A percentile compares a stretch with the other conserved stretches of the same genome.
phyloP scores from a whole-genome alignment of 2,888 invertebrate species.

The Steromphala cineraria region DNA sequence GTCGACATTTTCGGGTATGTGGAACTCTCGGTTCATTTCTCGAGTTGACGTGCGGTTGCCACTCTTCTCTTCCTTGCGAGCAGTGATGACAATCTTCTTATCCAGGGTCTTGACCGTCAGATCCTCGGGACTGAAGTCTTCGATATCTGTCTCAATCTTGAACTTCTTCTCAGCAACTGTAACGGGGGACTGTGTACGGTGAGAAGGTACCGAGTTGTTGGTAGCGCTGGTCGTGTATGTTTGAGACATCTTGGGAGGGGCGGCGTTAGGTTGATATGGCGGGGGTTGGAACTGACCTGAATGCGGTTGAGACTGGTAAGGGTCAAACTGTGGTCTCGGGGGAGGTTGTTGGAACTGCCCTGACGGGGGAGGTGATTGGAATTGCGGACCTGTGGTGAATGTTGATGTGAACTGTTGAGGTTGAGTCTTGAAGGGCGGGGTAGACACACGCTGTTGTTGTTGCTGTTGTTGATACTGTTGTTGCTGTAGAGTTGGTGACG shows the following conservation, averaged over 20 bases:
- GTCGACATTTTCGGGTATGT: conserved; percentile 73
- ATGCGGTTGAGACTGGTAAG: neutral
- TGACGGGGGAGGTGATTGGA: neutral
- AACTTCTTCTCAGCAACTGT: conserved; percentile 63
- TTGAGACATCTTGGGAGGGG: conserved; percentile 11
- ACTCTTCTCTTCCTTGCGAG: conserved; percentile 68
- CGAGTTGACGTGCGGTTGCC: conserved; percentile 69
- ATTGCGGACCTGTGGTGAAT: neutral
- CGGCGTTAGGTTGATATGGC: conserved; percentile 6
- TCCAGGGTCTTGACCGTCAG: conserved; percentile 72
- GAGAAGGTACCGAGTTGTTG: conserved; percentile 27
- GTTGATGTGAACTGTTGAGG: neutral
- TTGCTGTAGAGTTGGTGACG: neutral
- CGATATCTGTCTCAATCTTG: conserved; percentile 70
- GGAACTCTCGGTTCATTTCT: conserved; percentile 72
- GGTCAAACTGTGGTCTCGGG: neutral
- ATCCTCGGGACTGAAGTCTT: conserved; percentile 73
- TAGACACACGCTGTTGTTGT: neutral
- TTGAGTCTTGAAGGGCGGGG: conserved; percentile 2
- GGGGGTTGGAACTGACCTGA: conserved; percentile 3
- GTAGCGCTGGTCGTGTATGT: conserved; percentile 30
- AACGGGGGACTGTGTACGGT: conserved; percentile 38
- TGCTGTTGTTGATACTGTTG: neutral
- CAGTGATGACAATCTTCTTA: conserved; percentile 67
- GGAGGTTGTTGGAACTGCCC: neutral